Percentiles rank a stretch among this genome's conserved stretches.
These are phyloP conservation scores for Lochmaea crataegi DNA, from an alignment of 2,888 invertebrate species.

Conservation along the genomic window DNA sequence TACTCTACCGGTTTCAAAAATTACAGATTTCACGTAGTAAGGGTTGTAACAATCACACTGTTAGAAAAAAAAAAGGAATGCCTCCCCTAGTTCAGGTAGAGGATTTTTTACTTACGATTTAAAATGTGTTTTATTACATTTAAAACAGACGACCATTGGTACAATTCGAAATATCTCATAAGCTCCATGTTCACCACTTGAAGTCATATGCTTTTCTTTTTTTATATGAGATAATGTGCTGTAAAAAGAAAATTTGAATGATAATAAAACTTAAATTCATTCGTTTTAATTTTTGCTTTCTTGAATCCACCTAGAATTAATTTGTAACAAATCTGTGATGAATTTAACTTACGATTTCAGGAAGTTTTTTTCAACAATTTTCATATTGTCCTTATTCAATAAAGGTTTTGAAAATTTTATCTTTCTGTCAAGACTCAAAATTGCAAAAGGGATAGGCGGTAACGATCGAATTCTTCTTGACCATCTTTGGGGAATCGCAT, in stretches of 20 bases:
- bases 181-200: slow-evolving; percentile 14
- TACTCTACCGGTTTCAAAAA: too few species aligned
- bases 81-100: too few species aligned
- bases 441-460: slow-evolving; percentile 41
- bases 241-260: background rate
- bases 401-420: slow-evolving; percentile 11
- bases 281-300: too few species aligned
- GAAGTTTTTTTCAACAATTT: slow-evolving; percentile 7
- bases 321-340: too few species aligned
- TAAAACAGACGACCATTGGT: slow-evolving; percentile 41
- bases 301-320: background rate
- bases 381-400: background rate
- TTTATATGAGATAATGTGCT: slow-evolving; percentile 4
- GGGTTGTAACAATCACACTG: too few species aligned
- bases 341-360: slow-evolving; percentile 15
- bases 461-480: slow-evolving; percentile 42
- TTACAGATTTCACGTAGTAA: too few species aligned
- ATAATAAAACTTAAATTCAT: too few species aligned
- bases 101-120: slow-evolving; percentile 37
- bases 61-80: too few species aligned
- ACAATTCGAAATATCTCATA: slow-evolving; percentile 38
- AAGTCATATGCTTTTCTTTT: slow-evolving; percentile 20
- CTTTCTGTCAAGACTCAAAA: slow-evolving; percentile 30
- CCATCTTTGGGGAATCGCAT: slow-evolving; percentile 40
- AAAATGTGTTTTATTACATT: slow-evolving; percentile 33